phyloP scores from a whole-genome alignment of 2,113 vertebrate species.

The Nothoprocta perdicaria region DNA sequence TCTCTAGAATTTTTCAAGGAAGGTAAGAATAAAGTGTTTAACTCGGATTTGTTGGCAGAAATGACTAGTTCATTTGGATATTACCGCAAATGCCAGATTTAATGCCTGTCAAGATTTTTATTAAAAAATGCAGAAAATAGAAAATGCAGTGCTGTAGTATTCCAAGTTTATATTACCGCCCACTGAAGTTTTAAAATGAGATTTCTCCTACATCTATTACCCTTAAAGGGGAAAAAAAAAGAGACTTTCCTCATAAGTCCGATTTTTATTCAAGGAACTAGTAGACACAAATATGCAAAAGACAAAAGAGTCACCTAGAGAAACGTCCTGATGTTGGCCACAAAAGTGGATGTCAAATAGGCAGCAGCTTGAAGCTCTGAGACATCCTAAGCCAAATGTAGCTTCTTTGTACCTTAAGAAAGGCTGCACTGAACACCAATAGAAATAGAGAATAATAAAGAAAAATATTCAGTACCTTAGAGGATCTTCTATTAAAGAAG shows the following conservation, averaged over 20 bases:
- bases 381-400: background rate
- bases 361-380: background rate
- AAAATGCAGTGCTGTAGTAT: background rate
- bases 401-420: background rate
- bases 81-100: background rate
- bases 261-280: background rate
- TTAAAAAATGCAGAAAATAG: background rate
- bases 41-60: background rate
- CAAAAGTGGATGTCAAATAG: background rate
- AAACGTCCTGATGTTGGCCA: background rate
- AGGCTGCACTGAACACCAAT: background rate
- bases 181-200: background rate
- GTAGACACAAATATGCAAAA: background rate
- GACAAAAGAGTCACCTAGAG: background rate
- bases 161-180: background rate
- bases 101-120: background rate
- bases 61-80: background rate
- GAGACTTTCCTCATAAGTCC: background rate
- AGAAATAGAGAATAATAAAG: background rate
- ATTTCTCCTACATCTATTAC: background rate
- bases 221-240: background rate
- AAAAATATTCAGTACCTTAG: background rate
- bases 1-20: background rate
- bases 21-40: background rate
- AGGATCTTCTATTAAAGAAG: background rate